These are phyloP conservation scores for Spisula subtruncata DNA, from an alignment of 2,888 invertebrate genomes.

Conservation along the genomic window DNA sequence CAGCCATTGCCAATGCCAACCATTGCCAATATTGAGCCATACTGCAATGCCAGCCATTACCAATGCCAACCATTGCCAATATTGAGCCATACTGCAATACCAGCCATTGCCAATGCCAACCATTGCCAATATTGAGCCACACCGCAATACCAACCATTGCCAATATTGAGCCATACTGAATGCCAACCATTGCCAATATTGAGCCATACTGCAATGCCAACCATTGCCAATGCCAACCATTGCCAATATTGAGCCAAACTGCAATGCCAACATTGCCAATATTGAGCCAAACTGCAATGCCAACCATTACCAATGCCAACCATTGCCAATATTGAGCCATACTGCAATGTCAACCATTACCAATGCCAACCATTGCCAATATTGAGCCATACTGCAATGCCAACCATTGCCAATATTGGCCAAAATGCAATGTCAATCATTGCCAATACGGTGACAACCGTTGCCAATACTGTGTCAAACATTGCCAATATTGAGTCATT, in stretches of 20 bases:
- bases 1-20: too few relatives aligned
- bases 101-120: too few relatives aligned
- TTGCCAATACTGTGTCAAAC: neutral
- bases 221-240: neutral
- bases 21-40: too few relatives aligned
- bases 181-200: neutral
- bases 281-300: neutral
- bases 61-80: too few relatives aligned
- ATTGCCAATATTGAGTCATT: neutral
- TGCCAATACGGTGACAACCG: too few relatives aligned
- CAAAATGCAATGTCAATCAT: neutral
- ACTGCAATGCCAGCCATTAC: too few relatives aligned
- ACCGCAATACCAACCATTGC: neutral
- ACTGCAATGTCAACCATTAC: neutral
- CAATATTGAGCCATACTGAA: neutral
- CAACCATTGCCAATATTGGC: neutral
- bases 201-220: neutral
- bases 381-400: neutral
- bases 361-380: neutral
- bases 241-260: neutral
- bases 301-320: too few relatives aligned
- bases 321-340: neutral
- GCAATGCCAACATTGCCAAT: neutral
- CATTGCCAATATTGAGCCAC: too few relatives aligned
- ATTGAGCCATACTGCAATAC: too few relatives aligned